phyloP scores from a whole-genome alignment of 2,888 invertebrate species.

The Nezara viridula region DNA sequence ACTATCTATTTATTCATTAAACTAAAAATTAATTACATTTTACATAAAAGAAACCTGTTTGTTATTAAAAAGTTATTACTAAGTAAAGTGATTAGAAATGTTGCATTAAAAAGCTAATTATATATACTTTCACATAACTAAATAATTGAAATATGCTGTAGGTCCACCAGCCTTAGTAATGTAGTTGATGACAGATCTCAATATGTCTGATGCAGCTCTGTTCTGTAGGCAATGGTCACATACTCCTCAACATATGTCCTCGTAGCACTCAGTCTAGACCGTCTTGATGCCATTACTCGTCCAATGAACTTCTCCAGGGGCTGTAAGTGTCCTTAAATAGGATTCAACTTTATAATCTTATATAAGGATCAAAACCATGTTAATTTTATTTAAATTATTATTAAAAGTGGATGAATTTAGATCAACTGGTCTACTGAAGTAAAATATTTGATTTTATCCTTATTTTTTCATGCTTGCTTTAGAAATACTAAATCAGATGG shows the following conservation, averaged over 20 bases:
- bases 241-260: conserved; percentile 94
- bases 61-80: neutral
- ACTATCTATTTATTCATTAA: neutral
- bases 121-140: neutral
- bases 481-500: neutral
- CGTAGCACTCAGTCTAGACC: conserved; percentile 91
- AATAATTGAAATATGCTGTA: conserved; percentile 19
- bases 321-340: conserved; percentile 77
- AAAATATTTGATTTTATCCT: neutral
- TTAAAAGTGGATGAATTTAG: neutral
- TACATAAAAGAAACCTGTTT: neutral
- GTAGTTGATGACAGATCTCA: neutral
- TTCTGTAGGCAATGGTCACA: conserved; percentile 83
- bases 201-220: conserved; percentile 50
- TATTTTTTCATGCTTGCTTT: neutral
- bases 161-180: conserved; percentile 13
- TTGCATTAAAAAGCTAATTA: neutral
- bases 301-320: conserved; percentile 96
- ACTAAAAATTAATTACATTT: neutral
- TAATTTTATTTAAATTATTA: neutral
- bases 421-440: neutral
- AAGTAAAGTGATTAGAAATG: too few relatives aligned
- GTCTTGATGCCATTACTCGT: conserved; percentile 93
- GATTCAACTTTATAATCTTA: neutral
- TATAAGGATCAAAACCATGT: neutral